Percentiles rank a stretch among this genome's conserved stretches.
These are phyloP conservation scores for Arnoldichthys spilopterus DNA, from an alignment of 2,797 vertebrate genomes.

Conservation along the genomic window DNA sequence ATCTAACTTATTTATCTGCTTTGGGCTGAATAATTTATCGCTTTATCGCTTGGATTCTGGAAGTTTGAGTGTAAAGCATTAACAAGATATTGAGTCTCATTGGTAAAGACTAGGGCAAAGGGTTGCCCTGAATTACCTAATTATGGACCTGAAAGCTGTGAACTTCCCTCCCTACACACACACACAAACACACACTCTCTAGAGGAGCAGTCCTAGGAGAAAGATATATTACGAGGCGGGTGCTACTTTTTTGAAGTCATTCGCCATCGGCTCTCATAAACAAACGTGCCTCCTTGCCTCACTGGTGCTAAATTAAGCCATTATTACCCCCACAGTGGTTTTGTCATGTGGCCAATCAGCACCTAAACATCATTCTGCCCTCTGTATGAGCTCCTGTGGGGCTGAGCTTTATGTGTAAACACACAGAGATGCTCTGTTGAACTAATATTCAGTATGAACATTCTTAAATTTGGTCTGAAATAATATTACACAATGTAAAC, in stretches of 20 bases:
- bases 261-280: conserved; percentile 77
- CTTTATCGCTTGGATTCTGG: conserved; percentile 53
- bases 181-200: not conserved
- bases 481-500: too few relatives aligned
- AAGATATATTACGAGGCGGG: conserved; percentile 72
- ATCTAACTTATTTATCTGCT: conserved; percentile 79
- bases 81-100: not conserved
- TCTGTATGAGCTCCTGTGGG: conserved; percentile 55
- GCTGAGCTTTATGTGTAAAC: conserved; percentile 51
- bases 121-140: conserved; percentile 4
- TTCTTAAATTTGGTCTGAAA: too few relatives aligned
- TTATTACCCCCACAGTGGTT: conserved; percentile 74
- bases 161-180: conserved; percentile 67
- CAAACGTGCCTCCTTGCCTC: conserved; percentile 63
- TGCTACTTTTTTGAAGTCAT: conserved; percentile 74
- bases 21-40: conserved; percentile 77
- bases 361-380: conserved; percentile 36
- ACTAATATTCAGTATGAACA: not conserved
- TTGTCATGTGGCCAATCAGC: conserved; percentile 54
- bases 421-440: conserved; percentile 3
- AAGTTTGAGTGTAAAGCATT: not conserved
- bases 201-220: conserved; percentile 62
- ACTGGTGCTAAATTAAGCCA: conserved; percentile 75
- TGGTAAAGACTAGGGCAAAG: not conserved
- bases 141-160: conserved; percentile 61